phyloP scores from a whole-genome alignment of 1,140 invertebrate species.

The Ips nitidus region DNA sequence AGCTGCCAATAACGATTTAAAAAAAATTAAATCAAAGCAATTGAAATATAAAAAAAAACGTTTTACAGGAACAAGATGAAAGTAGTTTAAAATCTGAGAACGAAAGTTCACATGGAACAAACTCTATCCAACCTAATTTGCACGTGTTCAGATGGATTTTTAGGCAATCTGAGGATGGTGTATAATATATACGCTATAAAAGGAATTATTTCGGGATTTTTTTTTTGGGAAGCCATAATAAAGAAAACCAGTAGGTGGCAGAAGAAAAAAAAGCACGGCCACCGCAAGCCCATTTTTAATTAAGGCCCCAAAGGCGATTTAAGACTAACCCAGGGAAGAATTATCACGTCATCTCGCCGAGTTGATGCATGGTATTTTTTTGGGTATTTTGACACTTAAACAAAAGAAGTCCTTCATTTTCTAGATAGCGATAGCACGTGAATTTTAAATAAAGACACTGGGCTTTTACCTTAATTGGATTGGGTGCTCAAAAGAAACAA shows the following conservation, averaged over 20 bases:
- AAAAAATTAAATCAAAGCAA: background rate
- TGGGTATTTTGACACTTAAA: constrained; percentile 9
- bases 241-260: constrained; percentile 36
- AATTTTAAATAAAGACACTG: too few relatives aligned
- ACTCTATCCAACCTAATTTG: constrained; percentile 33
- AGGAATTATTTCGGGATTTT: constrained; percentile 38
- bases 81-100: background rate
- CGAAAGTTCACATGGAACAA: constrained; percentile 9
- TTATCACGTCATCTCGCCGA: constrained; percentile 18
- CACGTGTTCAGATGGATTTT: constrained; percentile 42
- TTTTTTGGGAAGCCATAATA: constrained; percentile 36
- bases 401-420: background rate
- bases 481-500: too few relatives aligned
- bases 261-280: constrained; percentile 21
- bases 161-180: constrained; percentile 19
- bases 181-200: constrained; percentile 30
- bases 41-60: background rate
- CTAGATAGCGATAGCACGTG: too few relatives aligned
- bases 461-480: too few relatives aligned
- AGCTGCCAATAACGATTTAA: background rate
- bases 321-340: constrained; percentile 22
- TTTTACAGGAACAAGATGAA: background rate
- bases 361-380: background rate
- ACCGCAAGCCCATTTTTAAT: constrained; percentile 39
- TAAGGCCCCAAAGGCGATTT: constrained; percentile 21